Base-by-base conservation (phyloP, 2,113 vertebrate species). In the Acrocephalus kingi region DNA sequence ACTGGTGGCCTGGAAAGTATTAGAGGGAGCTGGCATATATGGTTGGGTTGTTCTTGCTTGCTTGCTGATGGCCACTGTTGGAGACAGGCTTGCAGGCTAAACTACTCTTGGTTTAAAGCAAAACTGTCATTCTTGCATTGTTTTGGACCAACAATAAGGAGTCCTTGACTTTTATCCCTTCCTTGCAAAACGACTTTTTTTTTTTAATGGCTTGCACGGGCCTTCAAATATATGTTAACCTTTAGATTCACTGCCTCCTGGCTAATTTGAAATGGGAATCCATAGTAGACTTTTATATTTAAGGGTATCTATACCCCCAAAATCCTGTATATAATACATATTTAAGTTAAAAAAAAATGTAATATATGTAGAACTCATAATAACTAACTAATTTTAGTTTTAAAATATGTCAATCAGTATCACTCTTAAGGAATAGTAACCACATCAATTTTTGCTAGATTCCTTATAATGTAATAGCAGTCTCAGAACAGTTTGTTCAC, bases 301-400 rank as follows among this genome's bases (percentile, higher is more conserved):
- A 55, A 33, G 15, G 6, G 7, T 35, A 49, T 33, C 31, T 24
- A 55, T 35, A 46, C 0, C 5, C 21, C 0, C 1, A 8, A 49
- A 82, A 55, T 20, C 66, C 37, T 56, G 15, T 62, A 48, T 52
- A 27, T 71, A 48, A 39, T 52, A 51, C 0, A 27, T 41, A 52
- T n/a, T 71, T 82, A 85, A 63, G 18, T 67, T 0, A 52, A 49
- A 81, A 45, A 45, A 11, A 14, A 33, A 24, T 15, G 18, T 25
- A 82, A 43, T 39, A 48, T 4, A 45, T 54, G 13, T 41, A 56
- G 39, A 75, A 49, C 16, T 62, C 5, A 1, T 30, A 79, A 35
- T 28, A 61, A 48, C 4, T 72, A 30, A 20, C 10, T 37, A 27
- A 28, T 11, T 15, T 84, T 51, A 55, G 33, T 7, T 80, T 80